Evolutionary conservation across 1,140 invertebrate species (phyloP), one percentile per base, ranked within the genome.

Genomic region (Microplitis mediator): DNA sequence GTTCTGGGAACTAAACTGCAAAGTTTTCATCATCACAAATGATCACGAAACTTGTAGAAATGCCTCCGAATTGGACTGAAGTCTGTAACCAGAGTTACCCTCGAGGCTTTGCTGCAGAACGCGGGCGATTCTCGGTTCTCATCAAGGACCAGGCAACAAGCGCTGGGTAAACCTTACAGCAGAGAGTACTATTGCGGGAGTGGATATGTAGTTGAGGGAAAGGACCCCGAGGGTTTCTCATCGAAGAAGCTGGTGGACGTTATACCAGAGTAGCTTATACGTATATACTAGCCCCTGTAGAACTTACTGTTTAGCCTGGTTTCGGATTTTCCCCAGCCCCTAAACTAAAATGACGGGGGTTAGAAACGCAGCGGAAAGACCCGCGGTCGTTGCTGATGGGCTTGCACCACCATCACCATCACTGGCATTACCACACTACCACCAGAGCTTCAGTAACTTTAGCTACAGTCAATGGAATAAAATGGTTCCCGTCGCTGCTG

Each of bases 391-490:
- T 31, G 39, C 73, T 75, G 74, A 76, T 76, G 80, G 76, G 56
- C 16, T 8, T 14, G 56, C 68, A 70, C 68, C 14, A 36, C 50
- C 16, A 51, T 35, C 23, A 58, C 52, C 73, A 79, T 3, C 39
- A 23, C 23, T 2, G 23, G 23, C 23, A 23, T 23, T 23, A 23
- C 23, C 23, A 23, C 23, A 23, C 23, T 23, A 23, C 23, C 23
- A 23, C 23, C 23, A 23, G 23, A 45, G 8, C 4, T 45, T 45
- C 11, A 82, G 80, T 78, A 83, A 82, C 79, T 83, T 83, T 79
- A 73, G 73, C 79, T 81, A 79, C 78, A 82, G 78, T 79, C 79
- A 79, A 83, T 79, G 80, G 77, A 81, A 82, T 81, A 81, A 81
- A 84, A 84, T 80, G 75, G 78, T 81, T 81, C 52, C 50, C 51